phyloP scores from a whole-genome alignment of 2,888 invertebrate species.

The Cataglyphis livida region DNA sequence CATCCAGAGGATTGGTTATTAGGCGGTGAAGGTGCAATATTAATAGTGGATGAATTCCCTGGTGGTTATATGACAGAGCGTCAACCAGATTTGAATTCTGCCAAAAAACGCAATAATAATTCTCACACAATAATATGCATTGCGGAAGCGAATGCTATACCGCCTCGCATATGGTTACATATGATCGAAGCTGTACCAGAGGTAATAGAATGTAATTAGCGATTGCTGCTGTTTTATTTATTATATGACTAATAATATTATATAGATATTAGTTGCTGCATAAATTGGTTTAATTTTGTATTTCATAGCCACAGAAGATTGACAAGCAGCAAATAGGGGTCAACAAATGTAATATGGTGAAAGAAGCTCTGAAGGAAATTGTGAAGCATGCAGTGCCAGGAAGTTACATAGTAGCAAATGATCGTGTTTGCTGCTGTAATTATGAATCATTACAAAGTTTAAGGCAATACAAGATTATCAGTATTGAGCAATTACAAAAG shows the following conservation, averaged over 20 bases:
- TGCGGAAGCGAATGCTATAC: conserved; percentile 87
- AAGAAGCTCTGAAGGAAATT: conserved; percentile 84
- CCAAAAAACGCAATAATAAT: conserved; percentile 86
- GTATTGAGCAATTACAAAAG: conserved; percentile 85
- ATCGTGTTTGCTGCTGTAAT: conserved; percentile 82
- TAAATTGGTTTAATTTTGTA: conserved; percentile 13
- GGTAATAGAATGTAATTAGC: conserved; percentile 61
- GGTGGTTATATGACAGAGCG: conserved; percentile 88
- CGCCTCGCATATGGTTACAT: conserved; percentile 86
- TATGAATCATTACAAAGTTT: conserved; percentile 82
- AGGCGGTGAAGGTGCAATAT: conserved; percentile 88
- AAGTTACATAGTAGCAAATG: conserved; percentile 85
- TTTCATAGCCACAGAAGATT: conserved; percentile 73
- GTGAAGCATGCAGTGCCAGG: conserved; percentile 82
- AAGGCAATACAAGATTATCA: conserved; percentile 83
- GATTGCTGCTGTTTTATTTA: background rate
- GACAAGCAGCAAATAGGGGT: conserved; percentile 72
- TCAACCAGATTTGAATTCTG: conserved; percentile 85
- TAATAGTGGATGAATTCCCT: conserved; percentile 90
- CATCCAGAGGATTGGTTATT: conserved; percentile 86
- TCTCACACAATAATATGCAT: conserved; percentile 89
- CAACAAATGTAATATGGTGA: conserved; percentile 80
- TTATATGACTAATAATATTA: background rate
- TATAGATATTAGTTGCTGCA: background rate
- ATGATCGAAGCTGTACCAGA: conserved; percentile 81